Conservation (phyloP, 2,888 invertebrate genomes). For the Macropis europaea region DNA sequence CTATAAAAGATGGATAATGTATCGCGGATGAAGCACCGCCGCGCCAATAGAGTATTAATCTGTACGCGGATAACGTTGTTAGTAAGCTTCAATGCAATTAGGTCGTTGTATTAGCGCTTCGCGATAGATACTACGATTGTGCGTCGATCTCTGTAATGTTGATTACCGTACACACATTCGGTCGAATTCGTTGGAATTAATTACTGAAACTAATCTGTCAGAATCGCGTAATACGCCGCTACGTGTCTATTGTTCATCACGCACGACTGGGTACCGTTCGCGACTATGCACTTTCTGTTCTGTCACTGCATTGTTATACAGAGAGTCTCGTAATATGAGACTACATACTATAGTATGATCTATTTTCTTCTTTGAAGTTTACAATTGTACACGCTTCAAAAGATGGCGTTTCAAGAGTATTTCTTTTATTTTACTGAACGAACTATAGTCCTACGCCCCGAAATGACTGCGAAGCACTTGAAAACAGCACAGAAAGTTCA, state of each 20-base stretch:
- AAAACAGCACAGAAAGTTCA: no score
- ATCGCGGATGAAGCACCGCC: conserved; percentile 11
- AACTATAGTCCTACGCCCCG: no score
- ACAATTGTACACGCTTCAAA: no score
- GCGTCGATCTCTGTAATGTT: conserved; percentile 34
- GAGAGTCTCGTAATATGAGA: no score
- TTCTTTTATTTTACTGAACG: no score
- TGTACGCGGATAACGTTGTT: conserved; percentile 22
- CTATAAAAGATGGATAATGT: conserved; percentile 15
- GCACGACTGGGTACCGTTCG: background rate
- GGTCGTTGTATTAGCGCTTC: conserved; percentile 25
- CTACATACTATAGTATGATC: no score
- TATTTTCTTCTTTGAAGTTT: no score
- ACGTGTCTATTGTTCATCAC: conserved; percentile 9
- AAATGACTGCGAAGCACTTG: no score
- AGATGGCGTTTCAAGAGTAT: no score
- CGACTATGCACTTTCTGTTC: no score
- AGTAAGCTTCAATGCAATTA: conserved; percentile 40
- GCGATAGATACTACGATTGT: conserved; percentile 17
- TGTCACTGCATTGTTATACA: no score
- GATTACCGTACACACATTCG: conserved; percentile 34
- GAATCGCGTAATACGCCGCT: conserved; percentile 14
- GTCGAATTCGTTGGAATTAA: conserved; percentile 34
- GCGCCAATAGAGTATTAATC: conserved; percentile 41
- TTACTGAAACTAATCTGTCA: conserved; percentile 40